Evolutionary conservation across 2,797 vertebrate genomes (phyloP), one percentile per base, ranked within the genome.

Genomic region (Enteromius treurensis): DNA sequence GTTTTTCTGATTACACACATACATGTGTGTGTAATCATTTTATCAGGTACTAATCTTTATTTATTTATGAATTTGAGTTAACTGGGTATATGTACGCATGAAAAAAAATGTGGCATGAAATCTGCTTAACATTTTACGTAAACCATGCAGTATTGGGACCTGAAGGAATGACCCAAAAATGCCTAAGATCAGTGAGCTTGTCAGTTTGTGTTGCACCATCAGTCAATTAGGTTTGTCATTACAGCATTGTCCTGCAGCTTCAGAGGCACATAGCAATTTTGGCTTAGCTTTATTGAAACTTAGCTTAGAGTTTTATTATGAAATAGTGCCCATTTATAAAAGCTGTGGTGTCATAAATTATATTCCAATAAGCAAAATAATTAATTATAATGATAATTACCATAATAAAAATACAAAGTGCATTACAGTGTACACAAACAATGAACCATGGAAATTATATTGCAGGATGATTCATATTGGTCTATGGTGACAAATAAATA

Each of bases 401-500:
- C 1, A 0, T 76, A 23, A 23, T 76, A 40, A 76, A 77, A 77
- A 1, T 1, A 45, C 4, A 42, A 45, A 13, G n/a, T 29, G 13
- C 23, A 45, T 45, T 69, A 29, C 53, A 53, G 47, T 53, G 17
- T 21, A 74, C 29, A 74, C 9, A 21, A 34, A 51, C 29, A 69
- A 69, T 53, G 55, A 23, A 45, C 6, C 13, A 70, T 58, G 23
- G 15, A 29, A 47, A 60, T 10, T 1, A 58, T 14, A 70, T 3
- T 32, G 11, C 29, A 5, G 23, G 19, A 51, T 17, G 13, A 45
- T 62, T 60, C 34, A 60, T 60, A 32, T 71, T 58, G 34, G 26
- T 71, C 67, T 60, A 58, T n/a, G 3, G 6, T 34, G 17, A 71
- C 26, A 80, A 80, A 74, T 74, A 73, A 73, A 80, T 68, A 34